A percentile compares a stretch with the other conserved stretches of the same genome.
Evolutionary conservation across 2,888 invertebrate genomes (phyloP).

Genomic region (Chromoteleia sp.): DNA sequence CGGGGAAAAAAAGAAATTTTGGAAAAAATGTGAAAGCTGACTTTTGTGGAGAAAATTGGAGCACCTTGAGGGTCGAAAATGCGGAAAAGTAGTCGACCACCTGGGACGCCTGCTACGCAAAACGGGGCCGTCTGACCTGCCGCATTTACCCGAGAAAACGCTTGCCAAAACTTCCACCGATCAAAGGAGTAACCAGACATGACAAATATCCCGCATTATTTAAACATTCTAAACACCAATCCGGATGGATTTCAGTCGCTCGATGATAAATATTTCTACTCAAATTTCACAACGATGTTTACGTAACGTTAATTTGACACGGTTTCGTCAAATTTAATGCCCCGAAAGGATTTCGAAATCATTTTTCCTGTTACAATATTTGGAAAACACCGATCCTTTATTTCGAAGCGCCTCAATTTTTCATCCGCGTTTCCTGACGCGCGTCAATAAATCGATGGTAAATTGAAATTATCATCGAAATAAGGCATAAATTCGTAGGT

Average conservation of each 20-base stretch:
- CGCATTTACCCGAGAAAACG: slow-evolving; percentile 62
- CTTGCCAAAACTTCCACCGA: slow-evolving; percentile 62
- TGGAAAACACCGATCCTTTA: slow-evolving; percentile 41
- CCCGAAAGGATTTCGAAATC: slow-evolving; percentile 29
- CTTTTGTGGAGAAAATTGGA: slow-evolving; percentile 62
- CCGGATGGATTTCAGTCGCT: slow-evolving; percentile 51
- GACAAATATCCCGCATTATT: slow-evolving; percentile 65
- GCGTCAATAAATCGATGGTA: slow-evolving; percentile 4
- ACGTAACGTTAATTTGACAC: slow-evolving; percentile 60
- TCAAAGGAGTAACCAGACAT: slow-evolving; percentile 64
- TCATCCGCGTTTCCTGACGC: slow-evolving; percentile 1
- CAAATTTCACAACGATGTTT: slow-evolving; percentile 50
- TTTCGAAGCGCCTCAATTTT: slow-evolving; percentile 2
- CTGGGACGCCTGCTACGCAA: slow-evolving; percentile 79
- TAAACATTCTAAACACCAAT: slow-evolving; percentile 57
- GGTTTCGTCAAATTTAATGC: slow-evolving; percentile 57
- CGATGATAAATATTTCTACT: slow-evolving; percentile 41
- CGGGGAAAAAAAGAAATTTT: slow-evolving; percentile 60
- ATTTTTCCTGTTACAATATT: slow-evolving; percentile 40
- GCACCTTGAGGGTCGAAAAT: slow-evolving; percentile 65
- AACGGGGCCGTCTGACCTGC: slow-evolving; percentile 71
- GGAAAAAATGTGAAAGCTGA: slow-evolving; percentile 68
- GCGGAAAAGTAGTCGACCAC: slow-evolving; percentile 77
- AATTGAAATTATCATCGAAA: slow-evolving; percentile 11
- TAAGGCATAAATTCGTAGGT: background rate